Evolutionary conservation across 2,113 vertebrate species (phyloP), one percentile per base, ranked within the genome.

Genomic region (Pontoporia blainvillei): DNA sequence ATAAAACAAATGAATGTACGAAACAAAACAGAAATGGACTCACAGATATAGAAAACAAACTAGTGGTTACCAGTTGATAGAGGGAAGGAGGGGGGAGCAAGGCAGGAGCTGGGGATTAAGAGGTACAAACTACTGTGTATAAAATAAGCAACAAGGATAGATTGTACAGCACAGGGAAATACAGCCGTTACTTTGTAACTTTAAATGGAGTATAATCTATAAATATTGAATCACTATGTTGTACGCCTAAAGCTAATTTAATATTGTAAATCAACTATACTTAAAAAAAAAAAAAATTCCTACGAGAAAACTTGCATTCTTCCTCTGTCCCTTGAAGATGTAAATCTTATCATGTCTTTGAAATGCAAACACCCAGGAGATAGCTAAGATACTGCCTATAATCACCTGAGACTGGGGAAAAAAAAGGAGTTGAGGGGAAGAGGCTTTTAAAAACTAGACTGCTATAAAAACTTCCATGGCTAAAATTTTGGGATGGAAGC

Each of bases 11-110:
- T 3, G 9, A 76, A n/a, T 52, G 31, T 52, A 34, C 49, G 1
- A 23, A 52, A 76, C 17, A 34, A 76, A 76, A 52, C 10, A 52
- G 8, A 49, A 46, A 49, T 49, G 27, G 15, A 52, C 10, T 52
- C 46, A 39, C n/a, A 23, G 46, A 54, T 13, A 13, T 0, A 52
- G 46, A 34, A 9, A 34, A 76, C 73, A 78, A 14, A 78, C 6
- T 7, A n/a, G 31, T 78, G 31, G 75, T n/a, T 52, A 78, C 3
- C 18, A 52, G 31, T 13, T 0, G 0, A n/a, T 2, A 78, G 46
- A 52, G 20, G 75, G 20, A n/a, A 76, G 44, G 73, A 34, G 59
- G 23, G 18, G n/a, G 75, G 31, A 54, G 46, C 46, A 23, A 52
- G 73, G 5, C 18, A 52, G 31, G 46, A 31, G 20, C 52, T 52